phyloP scores from a whole-genome alignment of 2,797 vertebrate species.

The Rhabdophis nuchalis region DNA sequence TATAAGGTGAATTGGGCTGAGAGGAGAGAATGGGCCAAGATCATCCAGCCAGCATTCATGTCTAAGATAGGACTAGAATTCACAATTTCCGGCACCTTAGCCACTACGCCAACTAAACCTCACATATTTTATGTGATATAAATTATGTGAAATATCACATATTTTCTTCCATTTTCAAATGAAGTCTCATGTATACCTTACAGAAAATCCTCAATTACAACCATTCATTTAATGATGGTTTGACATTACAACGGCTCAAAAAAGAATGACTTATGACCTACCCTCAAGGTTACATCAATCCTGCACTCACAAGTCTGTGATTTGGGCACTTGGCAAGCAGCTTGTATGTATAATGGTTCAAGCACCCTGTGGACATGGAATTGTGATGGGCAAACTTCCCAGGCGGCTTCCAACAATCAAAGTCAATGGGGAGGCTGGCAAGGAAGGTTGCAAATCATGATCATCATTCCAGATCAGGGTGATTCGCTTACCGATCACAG shows the following conservation, averaged over 20 bases:
- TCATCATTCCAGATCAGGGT: background rate
- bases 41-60: background rate
- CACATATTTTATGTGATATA: background rate
- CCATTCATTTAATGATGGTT: background rate
- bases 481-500: background rate
- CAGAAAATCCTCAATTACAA: background rate
- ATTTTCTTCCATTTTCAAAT: background rate
- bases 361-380: no score
- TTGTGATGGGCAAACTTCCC: background rate
- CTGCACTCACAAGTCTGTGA: background rate
- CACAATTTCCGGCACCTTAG: background rate
- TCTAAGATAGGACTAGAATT: background rate
- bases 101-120: background rate
- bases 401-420: background rate
- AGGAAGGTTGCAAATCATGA: background rate
- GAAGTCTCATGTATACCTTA: background rate
- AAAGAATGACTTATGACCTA: background rate
- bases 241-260: background rate
- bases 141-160: background rate
- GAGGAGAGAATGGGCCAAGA: background rate
- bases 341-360: background rate
- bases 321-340: background rate
- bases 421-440: background rate
- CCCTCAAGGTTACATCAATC: background rate
- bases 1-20: background rate